Evolutionary conservation across 2,888 invertebrate species (phyloP).

Genomic region (Microchrysa polita): DNA sequence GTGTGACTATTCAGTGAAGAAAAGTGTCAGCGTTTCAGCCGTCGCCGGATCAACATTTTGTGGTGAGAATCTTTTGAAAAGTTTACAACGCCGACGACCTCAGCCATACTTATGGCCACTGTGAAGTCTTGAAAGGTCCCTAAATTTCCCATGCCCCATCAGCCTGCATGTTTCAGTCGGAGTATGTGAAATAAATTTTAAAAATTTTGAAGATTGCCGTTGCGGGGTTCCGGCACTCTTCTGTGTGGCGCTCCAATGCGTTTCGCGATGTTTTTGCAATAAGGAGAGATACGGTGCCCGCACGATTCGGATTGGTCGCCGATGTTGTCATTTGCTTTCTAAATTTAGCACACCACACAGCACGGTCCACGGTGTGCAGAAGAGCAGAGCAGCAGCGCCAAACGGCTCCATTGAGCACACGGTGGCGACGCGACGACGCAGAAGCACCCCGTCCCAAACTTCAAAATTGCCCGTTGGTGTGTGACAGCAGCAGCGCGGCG

Average conservation of each 20-base stretch:
- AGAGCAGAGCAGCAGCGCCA: constrained; percentile 7
- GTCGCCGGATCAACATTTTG: neutral
- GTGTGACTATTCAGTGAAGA: neutral
- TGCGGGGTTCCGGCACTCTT: neutral
- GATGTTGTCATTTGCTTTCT: constrained; percentile 49
- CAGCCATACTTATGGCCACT: too few relatives aligned
- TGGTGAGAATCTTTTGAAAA: constrained; percentile 21
- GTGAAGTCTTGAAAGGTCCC: too few relatives aligned
- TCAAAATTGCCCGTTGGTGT: constrained; percentile 23
- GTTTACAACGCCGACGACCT: constrained; percentile 3
- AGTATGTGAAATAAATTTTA: too few relatives aligned
- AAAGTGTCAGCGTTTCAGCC: neutral
- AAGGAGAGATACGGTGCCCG: constrained; percentile 12
- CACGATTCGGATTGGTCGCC: constrained; percentile 43
- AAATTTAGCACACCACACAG: constrained; percentile 43
- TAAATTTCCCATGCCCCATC: neutral
- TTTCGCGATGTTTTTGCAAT: constrained; percentile 1
- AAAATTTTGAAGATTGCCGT: too few relatives aligned
- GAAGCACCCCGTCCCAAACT: constrained; percentile 35
- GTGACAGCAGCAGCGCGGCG: neutral
- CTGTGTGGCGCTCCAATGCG: neutral
- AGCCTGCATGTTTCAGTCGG: constrained; percentile 2
- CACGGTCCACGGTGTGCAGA: neutral
- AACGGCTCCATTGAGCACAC: constrained; percentile 12
- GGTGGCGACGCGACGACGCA: constrained; percentile 35